phyloP scores from a whole-genome alignment of 2,888 invertebrate genomes.

The Amblyjoppa fuscipennis region DNA sequence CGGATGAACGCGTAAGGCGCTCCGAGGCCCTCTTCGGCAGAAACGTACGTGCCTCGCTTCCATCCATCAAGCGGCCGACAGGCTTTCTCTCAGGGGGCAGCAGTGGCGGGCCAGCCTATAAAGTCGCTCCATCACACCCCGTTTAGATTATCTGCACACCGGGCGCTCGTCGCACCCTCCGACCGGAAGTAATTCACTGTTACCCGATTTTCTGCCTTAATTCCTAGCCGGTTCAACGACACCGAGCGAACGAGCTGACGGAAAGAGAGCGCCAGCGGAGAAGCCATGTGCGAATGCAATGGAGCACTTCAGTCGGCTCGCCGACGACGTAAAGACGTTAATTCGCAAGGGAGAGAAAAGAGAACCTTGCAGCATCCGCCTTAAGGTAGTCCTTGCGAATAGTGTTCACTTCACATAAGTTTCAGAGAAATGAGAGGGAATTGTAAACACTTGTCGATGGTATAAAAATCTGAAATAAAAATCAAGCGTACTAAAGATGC shows the following conservation, averaged over 20 bases:
- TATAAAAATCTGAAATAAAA: too few species aligned
- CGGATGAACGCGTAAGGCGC: conserved; percentile 39
- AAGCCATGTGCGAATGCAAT: background rate
- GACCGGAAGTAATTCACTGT: conserved; percentile 66
- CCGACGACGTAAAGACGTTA: conserved; percentile 12
- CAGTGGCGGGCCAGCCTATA: conserved; percentile 2
- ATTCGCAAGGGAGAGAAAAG: conserved; percentile 10
- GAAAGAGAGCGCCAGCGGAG: background rate
- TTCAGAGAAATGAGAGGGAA: too few species aligned
- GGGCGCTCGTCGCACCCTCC: conserved; percentile 62
- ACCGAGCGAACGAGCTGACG: background rate
- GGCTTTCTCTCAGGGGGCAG: conserved; percentile 50
- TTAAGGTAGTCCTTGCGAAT: too few species aligned
- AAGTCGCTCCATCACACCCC: conserved; percentile 76
- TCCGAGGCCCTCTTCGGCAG: conserved; percentile 29
- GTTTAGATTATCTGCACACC: conserved; percentile 78
- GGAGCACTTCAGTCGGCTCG: conserved; percentile 1
- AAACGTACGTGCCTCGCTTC: conserved; percentile 73
- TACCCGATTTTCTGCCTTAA: conserved; percentile 59
- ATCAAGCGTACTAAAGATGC: too few species aligned
- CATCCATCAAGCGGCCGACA: conserved; percentile 79
- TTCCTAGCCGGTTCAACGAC: conserved; percentile 24
- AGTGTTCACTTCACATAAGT: too few species aligned
- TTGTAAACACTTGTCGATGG: too few species aligned
- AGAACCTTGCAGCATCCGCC: background rate